phyloP scores from a whole-genome alignment of 2,888 invertebrate genomes.

The Mesorhabditis spiculigera region DNA sequence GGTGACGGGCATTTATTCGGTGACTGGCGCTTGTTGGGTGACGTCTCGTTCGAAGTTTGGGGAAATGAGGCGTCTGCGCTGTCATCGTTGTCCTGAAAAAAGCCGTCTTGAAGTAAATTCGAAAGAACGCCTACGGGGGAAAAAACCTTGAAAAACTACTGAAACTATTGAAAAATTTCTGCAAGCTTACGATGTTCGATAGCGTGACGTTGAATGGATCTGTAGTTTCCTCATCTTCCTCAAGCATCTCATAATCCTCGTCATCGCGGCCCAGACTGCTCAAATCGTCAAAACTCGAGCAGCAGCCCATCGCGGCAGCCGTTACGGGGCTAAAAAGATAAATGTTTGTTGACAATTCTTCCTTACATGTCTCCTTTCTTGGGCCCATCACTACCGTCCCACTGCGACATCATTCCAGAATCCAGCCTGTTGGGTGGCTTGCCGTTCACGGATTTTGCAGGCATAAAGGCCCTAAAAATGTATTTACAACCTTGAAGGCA shows the following conservation, averaged over 20 bases:
- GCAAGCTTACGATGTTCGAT: no score
- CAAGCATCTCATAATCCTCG: not conserved
- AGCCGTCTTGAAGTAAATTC: no score
- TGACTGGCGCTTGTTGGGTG: no score
- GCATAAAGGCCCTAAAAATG: not conserved
- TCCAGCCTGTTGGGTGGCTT: not conserved
- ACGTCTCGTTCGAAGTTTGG: no score
- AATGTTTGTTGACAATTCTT: not conserved
- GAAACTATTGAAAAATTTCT: no score
- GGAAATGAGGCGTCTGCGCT: no score
- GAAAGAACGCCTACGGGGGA: no score
- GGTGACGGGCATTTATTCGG: not conserved
- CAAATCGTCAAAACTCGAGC: slow-evolving; percentile 4
- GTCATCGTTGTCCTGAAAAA: no score
- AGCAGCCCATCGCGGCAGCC: not conserved
- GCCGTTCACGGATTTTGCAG: not conserved
- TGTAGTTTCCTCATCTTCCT: not conserved
- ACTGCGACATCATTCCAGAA: not conserved
- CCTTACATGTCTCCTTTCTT: no score
- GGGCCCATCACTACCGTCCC: no score
- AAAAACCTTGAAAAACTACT: no score
- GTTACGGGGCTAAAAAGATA: not conserved
- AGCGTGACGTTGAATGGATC: not conserved
- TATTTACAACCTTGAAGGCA: no score
- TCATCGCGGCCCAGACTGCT: not conserved